Evolutionary conservation across 2,113 vertebrate genomes (phyloP), one percentile per base, ranked within the genome.

Genomic region (Eudyptes chrysolophus): DNA sequence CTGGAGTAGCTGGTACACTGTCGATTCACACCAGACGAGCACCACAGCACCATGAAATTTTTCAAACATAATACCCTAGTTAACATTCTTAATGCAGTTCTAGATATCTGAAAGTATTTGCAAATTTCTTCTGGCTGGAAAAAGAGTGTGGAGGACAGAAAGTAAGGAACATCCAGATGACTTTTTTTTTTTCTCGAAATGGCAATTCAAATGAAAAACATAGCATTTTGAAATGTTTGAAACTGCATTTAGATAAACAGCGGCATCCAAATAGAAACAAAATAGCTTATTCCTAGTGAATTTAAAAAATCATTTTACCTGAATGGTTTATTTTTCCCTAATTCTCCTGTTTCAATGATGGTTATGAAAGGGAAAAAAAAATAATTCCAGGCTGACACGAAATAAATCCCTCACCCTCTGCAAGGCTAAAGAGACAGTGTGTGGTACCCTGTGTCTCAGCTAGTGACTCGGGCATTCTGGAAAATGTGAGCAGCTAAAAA

Each of bases 11-110:
- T 2, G 1, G 7, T 32, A 30, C 6, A 44, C 36, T 36, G 36
- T n/a, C 2, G 2, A 34, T 68, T 81, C 79, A 69, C 32, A 87
- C 38, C 22, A 69, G 49, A 72, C 0, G 1, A 74, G 16, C 30
- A 34, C 26, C 58, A 46, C 10, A 72, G 64, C 2, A 1, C 70
- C 0, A 0, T 10, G 18, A 77, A 69, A 30, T 17, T 61, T 80
- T 74, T 90, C 30, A 49, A 86, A 77, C 7, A 8, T 16, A 69
- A 40, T 8, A 38, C 1, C 19, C 18, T 78, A 36, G 12, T 79
- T 65, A 58, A 32, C 13, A n/a, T 51, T 60, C 16, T 32, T 78
- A 81, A 74, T 34, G n/a, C 17, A 25, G 5, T 44, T 88, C 80
- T 46, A 57, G 40, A 11, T 61, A 74, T 16, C 27, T 86, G 51